Evolutionary conservation across 2,888 invertebrate species (phyloP).

Genomic region (Orchestes rusci): DNA sequence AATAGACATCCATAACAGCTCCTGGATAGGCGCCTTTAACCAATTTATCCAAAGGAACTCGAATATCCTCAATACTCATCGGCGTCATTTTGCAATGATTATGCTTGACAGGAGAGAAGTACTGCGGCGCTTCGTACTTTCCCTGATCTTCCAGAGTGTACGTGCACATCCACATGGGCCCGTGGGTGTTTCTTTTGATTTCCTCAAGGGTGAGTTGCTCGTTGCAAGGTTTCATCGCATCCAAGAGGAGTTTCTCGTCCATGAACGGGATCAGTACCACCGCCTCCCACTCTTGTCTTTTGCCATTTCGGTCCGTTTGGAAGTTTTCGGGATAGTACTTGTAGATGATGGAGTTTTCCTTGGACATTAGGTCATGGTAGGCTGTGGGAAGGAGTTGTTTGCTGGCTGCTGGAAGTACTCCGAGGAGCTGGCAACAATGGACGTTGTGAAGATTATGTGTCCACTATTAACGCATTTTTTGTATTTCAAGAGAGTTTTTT

Average conservation of each 20-base stretch:
- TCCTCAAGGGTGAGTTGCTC: slow-evolving; percentile 62
- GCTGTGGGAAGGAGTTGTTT: slow-evolving; percentile 67
- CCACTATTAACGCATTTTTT: no score
- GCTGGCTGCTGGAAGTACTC: slow-evolving; percentile 83
- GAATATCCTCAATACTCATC: slow-evolving; percentile 52
- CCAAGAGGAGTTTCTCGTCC: slow-evolving; percentile 68
- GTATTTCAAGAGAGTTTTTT: no score
- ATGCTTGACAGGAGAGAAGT: slow-evolving; percentile 54
- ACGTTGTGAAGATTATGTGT: no score
- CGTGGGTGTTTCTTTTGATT: slow-evolving; percentile 68
- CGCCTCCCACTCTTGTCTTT: slow-evolving; percentile 94
- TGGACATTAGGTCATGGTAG: slow-evolving; percentile 73
- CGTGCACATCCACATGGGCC: slow-evolving; percentile 78
- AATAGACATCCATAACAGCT: slow-evolving; percentile 61
- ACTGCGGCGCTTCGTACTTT: slow-evolving; percentile 50
- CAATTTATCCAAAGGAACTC: slow-evolving; percentile 52
- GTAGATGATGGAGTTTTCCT: slow-evolving; percentile 70
- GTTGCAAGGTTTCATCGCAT: slow-evolving; percentile 68
- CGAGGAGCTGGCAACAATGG: slow-evolving; percentile 58
- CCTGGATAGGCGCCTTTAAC: slow-evolving; percentile 65
- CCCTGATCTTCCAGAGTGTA: slow-evolving; percentile 57
- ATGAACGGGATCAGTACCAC: slow-evolving; percentile 91
- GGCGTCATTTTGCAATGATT: slow-evolving; percentile 50
- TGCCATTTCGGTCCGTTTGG: slow-evolving; percentile 92
- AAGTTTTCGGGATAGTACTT: slow-evolving; percentile 89